A percentile compares a stretch with the other conserved stretches of the same genome.
Conservation (phyloP, 1,140 invertebrate species). For the Bombus confusus region DNA sequence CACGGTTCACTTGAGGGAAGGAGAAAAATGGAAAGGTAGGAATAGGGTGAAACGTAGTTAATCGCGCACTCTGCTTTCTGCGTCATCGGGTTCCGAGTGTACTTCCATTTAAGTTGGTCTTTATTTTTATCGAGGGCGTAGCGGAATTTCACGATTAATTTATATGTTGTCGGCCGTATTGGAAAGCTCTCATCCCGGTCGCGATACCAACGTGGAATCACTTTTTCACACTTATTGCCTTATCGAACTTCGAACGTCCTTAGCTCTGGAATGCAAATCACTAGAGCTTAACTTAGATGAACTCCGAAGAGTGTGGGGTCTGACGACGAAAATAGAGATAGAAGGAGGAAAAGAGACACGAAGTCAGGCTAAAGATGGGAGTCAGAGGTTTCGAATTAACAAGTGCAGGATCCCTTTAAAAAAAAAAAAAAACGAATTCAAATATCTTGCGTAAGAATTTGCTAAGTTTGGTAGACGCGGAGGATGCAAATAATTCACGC, state of each 20-base stretch:
- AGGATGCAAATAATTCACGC: background rate
- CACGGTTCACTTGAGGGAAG: background rate
- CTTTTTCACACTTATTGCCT: slow-evolving; percentile 70
- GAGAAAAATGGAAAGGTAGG: background rate
- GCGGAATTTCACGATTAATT: slow-evolving; percentile 45
- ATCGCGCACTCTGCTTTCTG: background rate
- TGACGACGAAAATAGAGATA: background rate
- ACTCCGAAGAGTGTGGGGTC: slow-evolving; percentile 42
- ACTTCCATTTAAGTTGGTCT: slow-evolving; percentile 21
- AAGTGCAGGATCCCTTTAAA: slow-evolving; percentile 38
- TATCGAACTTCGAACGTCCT: slow-evolving; percentile 67
- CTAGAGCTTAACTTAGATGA: slow-evolving; percentile 67
- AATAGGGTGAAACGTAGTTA: background rate
- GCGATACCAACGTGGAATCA: slow-evolving; percentile 39
- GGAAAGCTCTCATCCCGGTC: slow-evolving; percentile 6
- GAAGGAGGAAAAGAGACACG: background rate
- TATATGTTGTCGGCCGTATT: slow-evolving; percentile 36
- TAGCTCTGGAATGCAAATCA: slow-evolving; percentile 67
- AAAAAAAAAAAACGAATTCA: background rate
- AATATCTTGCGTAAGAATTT: background rate
- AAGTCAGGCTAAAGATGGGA: slow-evolving; percentile 29
- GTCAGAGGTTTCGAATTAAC: slow-evolving; percentile 68
- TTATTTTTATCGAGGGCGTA: slow-evolving; percentile 20
- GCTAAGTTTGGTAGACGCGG: background rate
- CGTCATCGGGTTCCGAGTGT: background rate